A percentile compares a stretch with the other conserved stretches of the same genome.
phyloP scores from a whole-genome alignment of 1,140 invertebrate genomes.

The Lamellibrachia luymesi region DNA sequence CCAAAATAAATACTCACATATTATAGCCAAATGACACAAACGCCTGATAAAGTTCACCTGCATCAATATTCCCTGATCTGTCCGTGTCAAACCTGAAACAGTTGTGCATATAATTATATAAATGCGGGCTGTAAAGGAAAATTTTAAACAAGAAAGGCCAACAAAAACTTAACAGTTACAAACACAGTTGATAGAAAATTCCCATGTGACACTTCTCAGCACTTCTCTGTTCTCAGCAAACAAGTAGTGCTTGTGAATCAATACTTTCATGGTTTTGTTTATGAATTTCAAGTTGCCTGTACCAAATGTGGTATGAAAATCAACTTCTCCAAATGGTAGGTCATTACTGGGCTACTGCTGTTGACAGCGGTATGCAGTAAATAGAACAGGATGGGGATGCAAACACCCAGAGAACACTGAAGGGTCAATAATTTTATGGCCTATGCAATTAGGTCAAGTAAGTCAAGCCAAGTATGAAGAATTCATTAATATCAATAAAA shows the following conservation, averaged over 20 bases:
- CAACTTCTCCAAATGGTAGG: too few relatives aligned
- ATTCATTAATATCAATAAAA: slow-evolving; percentile 8
- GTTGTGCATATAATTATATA: background rate
- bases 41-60: slow-evolving; percentile 51
- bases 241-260: background rate
- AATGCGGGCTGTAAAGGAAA: too few relatives aligned
- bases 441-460: too few relatives aligned
- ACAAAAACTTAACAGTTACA: too few relatives aligned
- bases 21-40: slow-evolving; percentile 56
- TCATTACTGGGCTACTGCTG: too few relatives aligned
- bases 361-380: too few relatives aligned
- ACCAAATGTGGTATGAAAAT: too few relatives aligned
- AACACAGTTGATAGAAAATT: background rate
- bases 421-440: too few relatives aligned
- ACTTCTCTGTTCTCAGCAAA: background rate
- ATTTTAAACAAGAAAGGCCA: too few relatives aligned
- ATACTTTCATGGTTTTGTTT: background rate
- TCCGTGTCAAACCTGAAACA: slow-evolving; percentile 53
- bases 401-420: too few relatives aligned
- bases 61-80: slow-evolving; percentile 56
- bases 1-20: slow-evolving; percentile 44
- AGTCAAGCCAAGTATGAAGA: slow-evolving; percentile 18
- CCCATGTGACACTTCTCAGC: background rate
- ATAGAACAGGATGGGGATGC: too few relatives aligned
- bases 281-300: background rate